Evolutionary conservation across 2,888 invertebrate species (phyloP).

Genomic region (Dromius quadrimaculatus): DNA sequence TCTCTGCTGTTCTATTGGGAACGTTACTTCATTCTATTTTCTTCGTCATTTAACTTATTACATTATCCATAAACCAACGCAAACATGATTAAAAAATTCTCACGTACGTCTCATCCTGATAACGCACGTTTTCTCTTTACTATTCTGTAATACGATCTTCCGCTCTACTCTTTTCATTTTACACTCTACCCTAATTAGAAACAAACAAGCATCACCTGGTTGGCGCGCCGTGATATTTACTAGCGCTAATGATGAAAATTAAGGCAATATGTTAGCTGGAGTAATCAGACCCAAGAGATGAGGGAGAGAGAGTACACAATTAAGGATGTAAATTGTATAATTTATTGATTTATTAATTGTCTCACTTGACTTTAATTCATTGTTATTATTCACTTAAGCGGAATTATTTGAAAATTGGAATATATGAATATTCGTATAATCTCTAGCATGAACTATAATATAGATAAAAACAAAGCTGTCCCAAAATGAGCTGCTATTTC

Average conservation of each 20-base stretch:
- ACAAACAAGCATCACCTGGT: constrained; percentile 1
- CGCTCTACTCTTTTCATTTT: background rate
- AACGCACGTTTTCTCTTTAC: constrained; percentile 2
- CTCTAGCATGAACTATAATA: too few species aligned
- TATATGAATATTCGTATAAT: too few species aligned
- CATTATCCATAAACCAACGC: background rate
- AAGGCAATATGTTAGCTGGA: constrained; percentile 14
- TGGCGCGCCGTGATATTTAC: constrained; percentile 8
- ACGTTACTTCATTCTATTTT: too few species aligned
- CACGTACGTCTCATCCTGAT: background rate
- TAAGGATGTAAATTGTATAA: background rate
- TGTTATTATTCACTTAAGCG: too few species aligned
- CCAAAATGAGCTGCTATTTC: too few species aligned
- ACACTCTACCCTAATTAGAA: background rate
- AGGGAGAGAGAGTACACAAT: background rate
- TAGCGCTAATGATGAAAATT: constrained; percentile 24
- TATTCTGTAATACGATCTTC: background rate
- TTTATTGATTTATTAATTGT: constrained; percentile 4
- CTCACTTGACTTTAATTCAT: background rate
- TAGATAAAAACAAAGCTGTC: too few species aligned
- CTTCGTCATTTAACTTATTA: background rate
- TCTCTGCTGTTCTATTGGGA: too few species aligned
- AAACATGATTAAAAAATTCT: constrained; percentile 3
- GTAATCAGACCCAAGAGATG: constrained; percentile 10
- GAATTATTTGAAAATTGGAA: too few species aligned